phyloP scores from a whole-genome alignment of 2,113 vertebrate genomes.

The Cariama cristata region DNA sequence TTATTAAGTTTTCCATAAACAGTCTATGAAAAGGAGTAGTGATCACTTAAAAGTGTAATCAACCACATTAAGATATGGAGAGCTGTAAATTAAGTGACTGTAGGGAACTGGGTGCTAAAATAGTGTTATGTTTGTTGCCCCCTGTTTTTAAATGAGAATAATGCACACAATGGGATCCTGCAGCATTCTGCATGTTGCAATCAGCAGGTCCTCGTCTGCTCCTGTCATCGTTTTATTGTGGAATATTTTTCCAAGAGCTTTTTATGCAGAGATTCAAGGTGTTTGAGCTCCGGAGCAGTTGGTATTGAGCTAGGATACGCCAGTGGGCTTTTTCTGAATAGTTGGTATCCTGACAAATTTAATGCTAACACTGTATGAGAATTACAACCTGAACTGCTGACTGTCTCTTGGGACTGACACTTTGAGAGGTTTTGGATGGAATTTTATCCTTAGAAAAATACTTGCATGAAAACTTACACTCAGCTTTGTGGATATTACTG shows the following conservation, averaged over 20 bases:
- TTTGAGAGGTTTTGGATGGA: not conserved
- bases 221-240: not conserved
- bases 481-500: not conserved
- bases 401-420: not conserved
- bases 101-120: slow-evolving; percentile 5
- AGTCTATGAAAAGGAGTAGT: not conserved
- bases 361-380: not conserved
- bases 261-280: not conserved
- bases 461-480: not conserved
- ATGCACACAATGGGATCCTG: not conserved
- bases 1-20: not conserved
- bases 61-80: not conserved
- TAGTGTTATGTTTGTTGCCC: not conserved
- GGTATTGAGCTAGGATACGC: not conserved
- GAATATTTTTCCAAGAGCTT: not conserved
- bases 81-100: not conserved
- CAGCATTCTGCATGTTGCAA: not conserved
- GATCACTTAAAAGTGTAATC: not conserved
- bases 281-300: rapidly evolving
- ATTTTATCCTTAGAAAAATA: not conserved
- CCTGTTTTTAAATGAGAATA: not conserved
- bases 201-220: not conserved
- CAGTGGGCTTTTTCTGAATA: not conserved
- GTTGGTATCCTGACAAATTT: not conserved
- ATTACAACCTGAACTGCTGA: not conserved